Evolutionary conservation across 2,888 invertebrate species (phyloP), one percentile per base, ranked within the genome.

Genomic region (Ypsolopha scabrella): DNA sequence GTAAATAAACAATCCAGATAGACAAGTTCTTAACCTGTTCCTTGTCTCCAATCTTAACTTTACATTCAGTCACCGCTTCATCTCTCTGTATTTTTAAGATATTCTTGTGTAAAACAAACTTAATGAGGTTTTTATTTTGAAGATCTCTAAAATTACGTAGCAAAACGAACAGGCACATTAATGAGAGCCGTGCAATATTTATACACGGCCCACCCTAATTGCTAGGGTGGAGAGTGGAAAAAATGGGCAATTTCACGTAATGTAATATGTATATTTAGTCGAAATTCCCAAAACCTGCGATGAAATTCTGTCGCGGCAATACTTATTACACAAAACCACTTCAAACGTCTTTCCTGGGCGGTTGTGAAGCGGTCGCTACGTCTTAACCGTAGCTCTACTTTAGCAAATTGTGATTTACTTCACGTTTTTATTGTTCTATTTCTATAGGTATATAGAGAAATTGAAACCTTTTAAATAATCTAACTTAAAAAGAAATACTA

Each of bases 241-340:
- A 87, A 87, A 86, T 85, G 85, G 87, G 81, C 86, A 87, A 87
- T 87, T 86, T 82, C 80, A 82, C 85, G 85, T 85, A 85, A 86
- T 86, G 81, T 85, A 83, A 86, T 86, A 85, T 83, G 85, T 85
- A 86, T 85, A 83, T 85, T 85, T 85, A 83, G 82, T 81, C 76
- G 75, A 77, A 74, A 72, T 75, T 78, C 73, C 75, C 69, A 70
- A 80, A 77, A 67, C 68, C 62, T 58, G 65, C 72, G 70, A 70
- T 63, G 79, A 68, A 75, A 77, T 72, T 80, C 76, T 81, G 83
- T 85, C 85, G 82, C 77, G 75, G 74, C 68, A 67, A 73, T 80
- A 72, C 78, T 80, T 79, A 77, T 76, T 79, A 79, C 75, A 70
- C 70, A 65, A 67, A 68, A 70, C 81, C 83, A 82, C 82, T 83